phyloP scores from a whole-genome alignment of 2,888 invertebrate species.

The Sicus ferrugineus region DNA sequence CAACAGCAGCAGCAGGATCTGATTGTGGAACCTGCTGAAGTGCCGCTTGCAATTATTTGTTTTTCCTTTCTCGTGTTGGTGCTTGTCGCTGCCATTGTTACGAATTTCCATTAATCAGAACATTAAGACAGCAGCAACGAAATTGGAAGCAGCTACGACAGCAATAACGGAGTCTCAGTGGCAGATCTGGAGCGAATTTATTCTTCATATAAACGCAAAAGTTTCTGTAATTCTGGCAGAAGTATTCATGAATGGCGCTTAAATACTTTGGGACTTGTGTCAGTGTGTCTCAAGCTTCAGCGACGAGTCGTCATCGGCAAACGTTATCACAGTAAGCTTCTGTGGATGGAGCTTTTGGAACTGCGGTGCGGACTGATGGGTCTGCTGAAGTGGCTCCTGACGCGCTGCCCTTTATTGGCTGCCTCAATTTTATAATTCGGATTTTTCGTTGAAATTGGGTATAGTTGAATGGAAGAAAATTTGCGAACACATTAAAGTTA shows the following conservation, averaged over 20 bases:
- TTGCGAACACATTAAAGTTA: too few species aligned
- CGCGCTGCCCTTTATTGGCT: neutral
- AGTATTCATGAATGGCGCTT: conserved; percentile 24
- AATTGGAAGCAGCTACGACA: neutral
- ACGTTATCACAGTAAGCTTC: too few species aligned
- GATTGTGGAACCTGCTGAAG: neutral
- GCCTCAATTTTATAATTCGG: neutral
- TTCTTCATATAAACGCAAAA: conserved; percentile 16
- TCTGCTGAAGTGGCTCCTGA: neutral
- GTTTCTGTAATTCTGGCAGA: conserved; percentile 23
- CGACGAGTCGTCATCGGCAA: neutral
- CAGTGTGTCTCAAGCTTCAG: neutral
- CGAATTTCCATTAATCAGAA: too few species aligned
- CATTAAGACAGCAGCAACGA: neutral
- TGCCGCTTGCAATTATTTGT: neutral
- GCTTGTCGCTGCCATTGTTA: neutral
- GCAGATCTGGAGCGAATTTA: neutral
- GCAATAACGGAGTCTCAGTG: neutral
- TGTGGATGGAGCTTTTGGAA: neutral
- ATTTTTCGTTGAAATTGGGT: neutral
- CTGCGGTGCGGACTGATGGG: too few species aligned
- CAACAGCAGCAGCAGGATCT: neutral
- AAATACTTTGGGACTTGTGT: conserved; percentile 11
- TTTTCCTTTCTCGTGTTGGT: neutral
- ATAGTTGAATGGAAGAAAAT: neutral